A percentile compares a stretch with the other conserved stretches of the same genome.
phyloP scores from a whole-genome alignment of 2,888 invertebrate species.

The Mythimna impura region DNA sequence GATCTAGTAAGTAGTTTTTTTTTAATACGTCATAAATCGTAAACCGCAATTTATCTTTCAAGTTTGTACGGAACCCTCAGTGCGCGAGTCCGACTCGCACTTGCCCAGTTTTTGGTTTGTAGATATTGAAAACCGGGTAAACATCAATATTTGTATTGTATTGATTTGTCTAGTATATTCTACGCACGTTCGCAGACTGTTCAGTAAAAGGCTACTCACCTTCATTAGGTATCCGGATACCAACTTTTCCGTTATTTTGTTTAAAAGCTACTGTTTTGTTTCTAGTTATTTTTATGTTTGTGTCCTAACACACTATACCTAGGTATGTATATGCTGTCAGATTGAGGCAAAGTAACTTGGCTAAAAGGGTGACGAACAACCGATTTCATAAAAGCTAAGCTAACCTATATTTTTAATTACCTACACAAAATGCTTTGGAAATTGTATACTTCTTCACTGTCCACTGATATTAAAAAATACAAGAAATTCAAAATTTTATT shows the following conservation, averaged over 20 bases:
- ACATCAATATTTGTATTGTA: constrained; percentile 25
- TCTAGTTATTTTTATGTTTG: constrained; percentile 8
- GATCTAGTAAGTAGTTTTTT: too few relatives aligned
- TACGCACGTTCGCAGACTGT: constrained; percentile 10
- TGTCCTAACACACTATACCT: too few relatives aligned
- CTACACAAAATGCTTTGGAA: too few relatives aligned
- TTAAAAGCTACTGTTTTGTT: constrained; percentile 15
- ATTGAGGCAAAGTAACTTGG: neutral
- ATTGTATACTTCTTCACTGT: neutral
- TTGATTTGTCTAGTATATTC: constrained; percentile 19
- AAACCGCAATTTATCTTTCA: too few relatives aligned
- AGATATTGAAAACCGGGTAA: constrained; percentile 22
- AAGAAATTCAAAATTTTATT: neutral
- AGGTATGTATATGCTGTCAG: neutral
- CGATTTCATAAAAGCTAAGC: neutral
- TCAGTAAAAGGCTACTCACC: constrained; percentile 15
- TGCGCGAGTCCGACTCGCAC: too few relatives aligned
- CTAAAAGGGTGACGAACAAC: neutral
- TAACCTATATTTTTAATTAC: too few relatives aligned
- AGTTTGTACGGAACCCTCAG: too few relatives aligned
- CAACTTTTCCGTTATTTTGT: neutral
- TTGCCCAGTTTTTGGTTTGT: constrained; percentile 14
- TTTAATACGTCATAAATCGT: too few relatives aligned
- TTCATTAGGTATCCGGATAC: constrained; percentile 24
- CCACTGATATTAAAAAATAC: neutral